Evolutionary conservation across 2,888 invertebrate genomes (phyloP).

Genomic region (Nymphalis polychloros): DNA sequence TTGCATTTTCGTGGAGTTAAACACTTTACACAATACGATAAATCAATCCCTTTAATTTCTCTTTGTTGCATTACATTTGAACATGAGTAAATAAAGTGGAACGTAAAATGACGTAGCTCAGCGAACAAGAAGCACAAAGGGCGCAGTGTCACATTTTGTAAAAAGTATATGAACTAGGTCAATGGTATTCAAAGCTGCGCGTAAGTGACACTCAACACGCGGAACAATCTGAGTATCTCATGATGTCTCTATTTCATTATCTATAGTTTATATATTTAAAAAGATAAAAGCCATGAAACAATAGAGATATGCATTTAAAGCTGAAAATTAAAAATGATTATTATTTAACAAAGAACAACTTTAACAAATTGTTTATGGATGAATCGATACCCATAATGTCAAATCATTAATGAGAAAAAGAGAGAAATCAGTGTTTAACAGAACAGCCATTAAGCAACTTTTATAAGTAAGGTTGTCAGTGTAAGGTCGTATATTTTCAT

Average conservation of each 20-base stretch:
- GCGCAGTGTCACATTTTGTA: constrained; percentile 18
- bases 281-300: background rate
- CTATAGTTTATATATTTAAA: background rate
- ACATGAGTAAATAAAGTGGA: constrained; percentile 28
- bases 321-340: too few species aligned
- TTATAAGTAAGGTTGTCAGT: too few species aligned
- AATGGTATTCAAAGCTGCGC: constrained; percentile 24
- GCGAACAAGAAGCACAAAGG: constrained; percentile 19
- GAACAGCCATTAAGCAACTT: too few species aligned
- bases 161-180: constrained; percentile 29
- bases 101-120: constrained; percentile 16
- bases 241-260: background rate
- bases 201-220: constrained; percentile 19
- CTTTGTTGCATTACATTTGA: constrained; percentile 27
- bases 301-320: too few species aligned
- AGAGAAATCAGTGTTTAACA: too few species aligned
- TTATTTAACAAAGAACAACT: too few species aligned
- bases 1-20: constrained; percentile 10
- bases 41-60: background rate
- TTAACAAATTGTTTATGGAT: too few species aligned
- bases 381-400: too few species aligned
- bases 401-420: too few species aligned
- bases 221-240: constrained; percentile 12
- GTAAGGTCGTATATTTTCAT: too few species aligned
- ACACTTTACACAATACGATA: constrained; percentile 15